phyloP scores from a whole-genome alignment of 2,113 vertebrate genomes.

The Noturus placidus region DNA sequence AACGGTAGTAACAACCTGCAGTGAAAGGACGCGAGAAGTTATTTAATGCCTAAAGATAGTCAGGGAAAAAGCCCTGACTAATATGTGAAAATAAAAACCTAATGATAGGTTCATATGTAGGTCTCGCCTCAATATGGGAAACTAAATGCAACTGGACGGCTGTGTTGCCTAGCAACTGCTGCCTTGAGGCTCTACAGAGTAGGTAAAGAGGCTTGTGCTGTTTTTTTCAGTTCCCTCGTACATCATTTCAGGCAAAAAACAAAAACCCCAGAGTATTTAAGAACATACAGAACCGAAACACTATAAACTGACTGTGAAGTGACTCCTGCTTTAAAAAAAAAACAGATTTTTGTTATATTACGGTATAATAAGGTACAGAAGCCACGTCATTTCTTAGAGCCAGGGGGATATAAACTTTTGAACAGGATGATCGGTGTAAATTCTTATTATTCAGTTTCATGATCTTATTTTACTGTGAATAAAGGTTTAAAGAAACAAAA shows the following conservation, averaged over 20 bases:
- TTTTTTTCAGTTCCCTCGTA: not conserved
- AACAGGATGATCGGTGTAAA: too few relatives aligned
- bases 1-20: constrained; percentile 93
- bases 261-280: not conserved
- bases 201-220: not conserved
- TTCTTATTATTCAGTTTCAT: too few relatives aligned
- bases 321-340: not conserved
- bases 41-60: not conserved
- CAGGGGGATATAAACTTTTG: too few relatives aligned
- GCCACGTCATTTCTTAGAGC: too few relatives aligned
- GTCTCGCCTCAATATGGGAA: not conserved
- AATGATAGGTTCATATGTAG: not conserved
- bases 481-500: too few relatives aligned
- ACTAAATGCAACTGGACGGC: not conserved
- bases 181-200: not conserved
- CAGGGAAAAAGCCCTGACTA: not conserved
- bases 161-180: not conserved
- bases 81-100: not conserved
- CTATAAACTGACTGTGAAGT: not conserved
- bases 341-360: not conserved
- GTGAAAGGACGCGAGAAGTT: constrained; percentile 34
- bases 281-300: not conserved
- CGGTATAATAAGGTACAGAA: not conserved
- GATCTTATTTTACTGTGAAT: too few relatives aligned
- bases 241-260: not conserved